Base-by-base conservation (phyloP, 2,797 vertebrate species). In the Coracias cyanogaster region DNA sequence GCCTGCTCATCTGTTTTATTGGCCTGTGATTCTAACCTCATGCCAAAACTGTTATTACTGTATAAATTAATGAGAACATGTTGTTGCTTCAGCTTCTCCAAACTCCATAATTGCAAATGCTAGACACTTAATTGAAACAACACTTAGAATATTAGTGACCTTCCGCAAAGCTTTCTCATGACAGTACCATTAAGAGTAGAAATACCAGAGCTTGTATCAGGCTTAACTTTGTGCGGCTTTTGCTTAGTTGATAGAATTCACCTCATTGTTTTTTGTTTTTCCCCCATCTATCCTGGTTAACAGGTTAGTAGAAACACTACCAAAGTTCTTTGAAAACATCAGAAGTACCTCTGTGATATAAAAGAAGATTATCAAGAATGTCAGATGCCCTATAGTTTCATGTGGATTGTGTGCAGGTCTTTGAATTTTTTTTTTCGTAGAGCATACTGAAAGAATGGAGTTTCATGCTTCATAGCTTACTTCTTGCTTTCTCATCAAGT, bases 1-100 rank as follows among this genome's bases (percentile, higher is more conserved):
- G 91, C 94, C 92, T 90, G 79, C 87, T 97, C 94, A 93, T 97
- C 94, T 97, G 84, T 95, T 97, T 96, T 80, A 91, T 91, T 92
- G 82, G 88, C 89, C 86, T 85, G 41, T 0, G 1, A 35, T 77
- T 93, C 83, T 95, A 95, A 90, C 60, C 74, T 91, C 45, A 13
- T 90, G 93, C 94, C 96, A 97, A 94, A 94, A 83, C 51, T 87
- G 67, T 94, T 97, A 95, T 79, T 97, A 86, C 69, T 96, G 77
- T 79, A 86, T 95, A 96, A 98, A 96, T 97, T 97, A 97, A 96
- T 69, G 35, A 96, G 79, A 94, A 57, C 58, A 86, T 84, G 79
- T 83, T 95, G 85, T 89, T 96, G 51, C 90, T 91, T 80, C 91
- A 93, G 91, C 76, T 95, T 96, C 82, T 96, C 81, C 93, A 96